phyloP scores from a whole-genome alignment of 35 echinoderm and acorn worm species.

The Lytechinus pictus region DNA sequence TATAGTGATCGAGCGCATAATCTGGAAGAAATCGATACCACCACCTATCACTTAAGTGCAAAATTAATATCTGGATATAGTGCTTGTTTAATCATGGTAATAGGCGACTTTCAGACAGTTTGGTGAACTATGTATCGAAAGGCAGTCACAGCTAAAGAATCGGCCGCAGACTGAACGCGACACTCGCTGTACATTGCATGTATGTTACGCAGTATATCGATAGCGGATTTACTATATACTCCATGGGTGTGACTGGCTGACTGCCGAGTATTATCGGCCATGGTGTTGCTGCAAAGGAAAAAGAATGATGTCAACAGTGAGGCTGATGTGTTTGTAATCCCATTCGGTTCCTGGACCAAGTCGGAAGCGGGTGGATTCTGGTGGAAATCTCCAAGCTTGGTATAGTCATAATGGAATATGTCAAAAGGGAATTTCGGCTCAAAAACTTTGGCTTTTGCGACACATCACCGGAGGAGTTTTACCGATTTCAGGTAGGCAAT shows the following conservation, averaged over 20 bases:
- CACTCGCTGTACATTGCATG: too few relatives aligned
- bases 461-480: neutral
- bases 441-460: neutral
- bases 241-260: too few relatives aligned
- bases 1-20: neutral
- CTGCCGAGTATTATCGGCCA: neutral
- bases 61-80: neutral
- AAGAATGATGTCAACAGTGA: neutral
- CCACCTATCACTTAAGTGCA: neutral
- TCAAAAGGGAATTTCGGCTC: conserved; percentile 1
- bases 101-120: neutral
- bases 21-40: neutral
- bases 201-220: too few relatives aligned
- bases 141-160: neutral
- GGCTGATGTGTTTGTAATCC: neutral
- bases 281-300: neutral
- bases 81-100: too few relatives aligned
- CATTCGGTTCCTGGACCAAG: neutral
- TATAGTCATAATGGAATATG: neutral
- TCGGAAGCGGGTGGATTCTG: neutral
- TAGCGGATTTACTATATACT: too few relatives aligned
- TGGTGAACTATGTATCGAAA: neutral
- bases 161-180: too few relatives aligned
- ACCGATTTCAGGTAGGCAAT: neutral
- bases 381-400: neutral